phyloP scores from a whole-genome alignment of 2,113 vertebrate species.

The Coracopsis vasa region DNA sequence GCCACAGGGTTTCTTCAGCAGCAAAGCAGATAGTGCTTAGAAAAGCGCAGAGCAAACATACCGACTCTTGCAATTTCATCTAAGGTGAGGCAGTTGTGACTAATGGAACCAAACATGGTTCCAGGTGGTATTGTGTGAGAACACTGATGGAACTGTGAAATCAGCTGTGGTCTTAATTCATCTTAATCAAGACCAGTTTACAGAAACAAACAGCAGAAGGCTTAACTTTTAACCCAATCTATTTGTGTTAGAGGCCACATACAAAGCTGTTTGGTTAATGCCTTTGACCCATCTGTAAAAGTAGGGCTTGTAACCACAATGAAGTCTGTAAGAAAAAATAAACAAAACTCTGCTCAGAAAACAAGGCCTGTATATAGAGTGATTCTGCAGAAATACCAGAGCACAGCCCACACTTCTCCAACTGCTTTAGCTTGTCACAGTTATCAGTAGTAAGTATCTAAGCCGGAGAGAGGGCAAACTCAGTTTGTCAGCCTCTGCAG shows the following conservation, averaged over 20 bases:
- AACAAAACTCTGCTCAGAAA: not conserved
- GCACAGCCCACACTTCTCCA: not conserved
- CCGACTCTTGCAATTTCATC: not conserved
- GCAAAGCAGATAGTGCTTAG: not conserved
- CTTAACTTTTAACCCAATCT: not conserved
- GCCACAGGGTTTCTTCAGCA: not conserved
- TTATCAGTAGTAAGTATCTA: not conserved
- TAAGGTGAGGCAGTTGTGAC: not conserved
- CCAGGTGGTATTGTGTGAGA: not conserved
- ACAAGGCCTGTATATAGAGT: accelerated
- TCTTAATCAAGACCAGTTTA: not conserved
- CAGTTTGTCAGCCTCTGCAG: not conserved
- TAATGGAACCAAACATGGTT: not conserved
- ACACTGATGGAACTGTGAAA: not conserved
- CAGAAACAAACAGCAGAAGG: not conserved
- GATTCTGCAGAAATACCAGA: not conserved
- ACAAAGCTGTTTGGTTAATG: not conserved
- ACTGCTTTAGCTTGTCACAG: not conserved
- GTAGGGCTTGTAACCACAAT: not conserved
- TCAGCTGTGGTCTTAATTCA: not conserved
- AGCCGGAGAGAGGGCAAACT: not conserved
- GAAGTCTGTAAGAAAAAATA: not conserved
- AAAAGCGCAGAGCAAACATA: not conserved
- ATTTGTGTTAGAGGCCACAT: not conserved
- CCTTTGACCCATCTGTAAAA: not conserved